phyloP scores from a whole-genome alignment of 92 coral and sea anemone species.

The Nematostella vectensis region DNA sequence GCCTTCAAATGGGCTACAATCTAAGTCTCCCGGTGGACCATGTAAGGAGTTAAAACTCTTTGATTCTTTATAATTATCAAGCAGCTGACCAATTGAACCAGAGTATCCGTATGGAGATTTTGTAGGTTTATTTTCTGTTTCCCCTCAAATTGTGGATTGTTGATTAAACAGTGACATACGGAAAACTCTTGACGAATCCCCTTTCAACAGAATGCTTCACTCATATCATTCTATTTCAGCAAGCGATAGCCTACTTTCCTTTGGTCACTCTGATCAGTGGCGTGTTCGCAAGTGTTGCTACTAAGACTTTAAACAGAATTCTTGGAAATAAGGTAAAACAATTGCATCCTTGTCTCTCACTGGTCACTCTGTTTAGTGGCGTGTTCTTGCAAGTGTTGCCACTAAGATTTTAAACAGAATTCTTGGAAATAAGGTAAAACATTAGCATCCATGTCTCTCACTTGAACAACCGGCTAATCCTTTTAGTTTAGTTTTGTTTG shows the following conservation, averaged over 20 bases:
- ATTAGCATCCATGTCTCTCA: slow-evolving; percentile 44
- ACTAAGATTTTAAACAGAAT: slow-evolving; percentile 57
- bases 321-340: slow-evolving; percentile 69
- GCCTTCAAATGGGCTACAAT: no score
- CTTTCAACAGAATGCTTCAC: no score
- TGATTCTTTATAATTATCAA: no score
- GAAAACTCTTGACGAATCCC: no score
- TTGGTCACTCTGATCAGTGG: slow-evolving; percentile 62
- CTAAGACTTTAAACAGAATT: slow-evolving; percentile 52
- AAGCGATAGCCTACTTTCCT: slow-evolving; percentile 73
- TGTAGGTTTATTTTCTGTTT: no score
- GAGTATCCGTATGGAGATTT: no score
- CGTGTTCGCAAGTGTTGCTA: slow-evolving; percentile 57
- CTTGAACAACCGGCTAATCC: slow-evolving; percentile 9
- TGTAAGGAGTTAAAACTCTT: no score
- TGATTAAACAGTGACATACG: no score
- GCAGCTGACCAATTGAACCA: no score
- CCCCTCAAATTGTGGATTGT: no score
- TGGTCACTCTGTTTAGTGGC: slow-evolving; percentile 58
- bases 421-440: slow-evolving; percentile 65
- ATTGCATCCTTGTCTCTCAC: slow-evolving; percentile 48
- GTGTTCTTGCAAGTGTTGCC: slow-evolving; percentile 53
- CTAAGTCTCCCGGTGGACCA: no score
- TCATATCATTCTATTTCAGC: neutral
- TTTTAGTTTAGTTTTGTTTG: neutral